Base-by-base conservation (phyloP, 2,797 vertebrate genomes). In the Acipenser oxyrinchus region DNA sequence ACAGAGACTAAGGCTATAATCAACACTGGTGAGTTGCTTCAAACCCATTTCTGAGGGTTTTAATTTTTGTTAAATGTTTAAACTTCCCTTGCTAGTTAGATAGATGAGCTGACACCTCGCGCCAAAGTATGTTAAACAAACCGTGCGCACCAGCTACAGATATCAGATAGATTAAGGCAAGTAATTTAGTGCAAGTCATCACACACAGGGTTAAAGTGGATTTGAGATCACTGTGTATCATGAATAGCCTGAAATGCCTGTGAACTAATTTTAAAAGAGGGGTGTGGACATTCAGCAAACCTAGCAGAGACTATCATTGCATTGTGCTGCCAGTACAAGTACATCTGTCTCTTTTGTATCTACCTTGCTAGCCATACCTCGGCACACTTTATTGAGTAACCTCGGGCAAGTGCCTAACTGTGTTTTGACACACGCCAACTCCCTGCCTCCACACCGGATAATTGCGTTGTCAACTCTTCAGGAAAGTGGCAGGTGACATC, bases 381-480 rank as follows among this genome's bases (percentile, higher is more conserved):
- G 85, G 82, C 84, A 80, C 77, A 1, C 83, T 78, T 87, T 89
- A 88, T 86, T 80, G 83, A 87, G 86, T 81, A 68, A 83, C 76
- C 77, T 79, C 82, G 77, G 73, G 87, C 82, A 87, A 87, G 86
- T 82, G 81, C 82, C 84, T 90, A 90, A 90, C 84, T 87, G 82
- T 84, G 77, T 87, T 87, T 87, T 90, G 89, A 91, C 89, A 90
- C 85, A 87, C 87, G 87, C 86, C 87, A 88, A 89, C 88, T 90
- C 85, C 82, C 86, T 89, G 86, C 88, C 88, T 90, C 88, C 86
- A 86, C 84, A 88, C 84, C 87, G 86, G 88, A 89, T 91, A 90
- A 91, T 91, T 91, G 89, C 87, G 87, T 90, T 88, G 88, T 90
- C 88, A 89, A 88, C 86, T 88, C 87, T 86, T 89, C 86, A 84